phyloP scores from a whole-genome alignment of 64 coral and sea anemone species.

The Hydrozoanthus tunicans region DNA sequence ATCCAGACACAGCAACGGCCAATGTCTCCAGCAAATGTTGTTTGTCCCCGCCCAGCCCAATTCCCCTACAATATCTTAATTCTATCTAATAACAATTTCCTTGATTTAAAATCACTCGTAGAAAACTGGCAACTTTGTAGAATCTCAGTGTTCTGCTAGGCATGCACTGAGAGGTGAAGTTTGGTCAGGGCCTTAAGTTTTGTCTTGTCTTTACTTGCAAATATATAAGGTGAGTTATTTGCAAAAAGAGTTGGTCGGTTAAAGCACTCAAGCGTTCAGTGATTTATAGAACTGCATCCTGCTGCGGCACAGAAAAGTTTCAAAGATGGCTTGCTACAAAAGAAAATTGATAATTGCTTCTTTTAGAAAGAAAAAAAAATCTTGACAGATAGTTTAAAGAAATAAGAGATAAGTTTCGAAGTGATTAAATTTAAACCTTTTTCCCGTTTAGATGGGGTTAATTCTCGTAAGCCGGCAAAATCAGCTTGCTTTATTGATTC shows the following conservation, averaged over 20 bases:
- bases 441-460: not conserved
- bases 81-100: not conserved
- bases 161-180: constrained; percentile 1
- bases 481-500: constrained; percentile 37
- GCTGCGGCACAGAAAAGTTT: constrained; percentile 42
- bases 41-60: constrained; percentile 6
- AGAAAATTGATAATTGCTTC: constrained; percentile 46
- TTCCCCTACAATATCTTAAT: not conserved
- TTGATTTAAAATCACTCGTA: not conserved
- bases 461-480: constrained; percentile 19
- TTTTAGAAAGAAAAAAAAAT: constrained; percentile 23
- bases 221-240: not conserved
- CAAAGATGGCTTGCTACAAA: constrained; percentile 57
- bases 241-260: not conserved
- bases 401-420: not conserved
- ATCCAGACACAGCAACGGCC: constrained; percentile 9
- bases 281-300: not conserved
- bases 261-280: constrained; percentile 16
- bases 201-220: too few species aligned
- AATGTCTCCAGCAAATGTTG: not conserved
- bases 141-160: not conserved
- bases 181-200: not conserved
- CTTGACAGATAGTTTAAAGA: constrained; percentile 4
- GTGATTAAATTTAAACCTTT: too few species aligned
- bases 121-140: not conserved